Percentiles rank a stretch among this genome's conserved stretches.
These are phyloP conservation scores for Equus quagga DNA, from an alignment of 2,113 vertebrate genomes.

Conservation along the genomic window DNA sequence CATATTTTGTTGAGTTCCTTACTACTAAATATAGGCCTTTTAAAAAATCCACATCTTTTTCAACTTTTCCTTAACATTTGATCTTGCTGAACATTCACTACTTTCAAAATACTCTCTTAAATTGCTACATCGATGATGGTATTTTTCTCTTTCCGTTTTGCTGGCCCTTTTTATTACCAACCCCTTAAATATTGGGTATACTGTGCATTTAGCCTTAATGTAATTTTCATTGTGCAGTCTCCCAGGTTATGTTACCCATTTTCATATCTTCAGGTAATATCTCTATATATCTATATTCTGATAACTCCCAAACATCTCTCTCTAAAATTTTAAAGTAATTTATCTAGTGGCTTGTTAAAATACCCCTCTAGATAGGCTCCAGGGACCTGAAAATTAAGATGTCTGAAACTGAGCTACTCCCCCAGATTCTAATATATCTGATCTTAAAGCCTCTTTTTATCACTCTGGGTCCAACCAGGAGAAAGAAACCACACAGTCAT, in stretches of 20 bases:
- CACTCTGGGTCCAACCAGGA: not conserved
- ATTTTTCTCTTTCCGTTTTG: slow-evolving; percentile 24
- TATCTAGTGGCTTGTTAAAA: not conserved
- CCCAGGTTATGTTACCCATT: not conserved
- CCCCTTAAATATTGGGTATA: not conserved
- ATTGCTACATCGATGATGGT: not conserved
- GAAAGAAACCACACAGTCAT: not conserved
- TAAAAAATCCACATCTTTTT: not conserved
- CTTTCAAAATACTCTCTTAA: no score
- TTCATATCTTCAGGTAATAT: not conserved
- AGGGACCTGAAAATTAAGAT: not conserved
- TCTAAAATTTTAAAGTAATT: not conserved
- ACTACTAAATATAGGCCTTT: not conserved
- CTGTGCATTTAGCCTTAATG: not conserved
- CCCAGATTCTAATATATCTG: not conserved
- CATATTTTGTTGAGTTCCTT: not conserved
- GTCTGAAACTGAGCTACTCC: not conserved
- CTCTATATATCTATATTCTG: not conserved
- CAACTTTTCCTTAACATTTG: no score
- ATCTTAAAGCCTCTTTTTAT: not conserved
- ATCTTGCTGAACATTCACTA: no score
- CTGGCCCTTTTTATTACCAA: not conserved
- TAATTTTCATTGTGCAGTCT: not conserved
- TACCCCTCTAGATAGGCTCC: not conserved
- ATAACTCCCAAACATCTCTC: not conserved